Evolutionary conservation across 2,797 vertebrate species (phyloP).

Genomic region (Parambassis ranga): DNA sequence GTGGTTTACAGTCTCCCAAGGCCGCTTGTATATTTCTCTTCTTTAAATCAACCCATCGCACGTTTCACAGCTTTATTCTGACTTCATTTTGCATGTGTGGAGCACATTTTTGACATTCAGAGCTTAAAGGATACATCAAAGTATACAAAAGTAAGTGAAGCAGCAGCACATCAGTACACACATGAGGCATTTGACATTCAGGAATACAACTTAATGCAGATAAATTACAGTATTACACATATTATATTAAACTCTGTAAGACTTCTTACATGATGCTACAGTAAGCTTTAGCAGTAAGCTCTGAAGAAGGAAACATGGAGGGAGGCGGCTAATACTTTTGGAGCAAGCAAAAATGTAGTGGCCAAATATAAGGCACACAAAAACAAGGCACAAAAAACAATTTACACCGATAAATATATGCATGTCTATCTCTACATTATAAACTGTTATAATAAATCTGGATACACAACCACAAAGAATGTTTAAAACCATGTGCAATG

Average conservation of each 20-base stretch:
- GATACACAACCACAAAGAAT: neutral
- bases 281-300: slow-evolving; percentile 1
- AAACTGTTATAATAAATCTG: too few relatives aligned
- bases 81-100: slow-evolving; percentile 25
- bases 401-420: slow-evolving; percentile 19
- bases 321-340: slow-evolving; percentile 1
- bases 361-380: slow-evolving; percentile 57
- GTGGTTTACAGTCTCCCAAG: neutral
- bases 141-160: slow-evolving; percentile 23
- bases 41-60: neutral
- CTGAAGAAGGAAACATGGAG: neutral
- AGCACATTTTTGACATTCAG: slow-evolving; percentile 42
- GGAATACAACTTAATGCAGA: neutral
- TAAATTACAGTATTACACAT: neutral
- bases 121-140: slow-evolving; percentile 40
- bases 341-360: neutral
- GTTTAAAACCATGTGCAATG: neutral
- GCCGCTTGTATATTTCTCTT: neutral
- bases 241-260: neutral
- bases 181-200: neutral
- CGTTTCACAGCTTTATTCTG: slow-evolving; percentile 47
- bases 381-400: slow-evolving; percentile 59
- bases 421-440: neutral
- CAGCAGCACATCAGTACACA: slow-evolving; percentile 15
- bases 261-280: slow-evolving; percentile 7